Evolutionary conservation across 2,113 vertebrate species (phyloP), one percentile per base, ranked within the genome.

Genomic region (Solenodon paradoxus): DNA sequence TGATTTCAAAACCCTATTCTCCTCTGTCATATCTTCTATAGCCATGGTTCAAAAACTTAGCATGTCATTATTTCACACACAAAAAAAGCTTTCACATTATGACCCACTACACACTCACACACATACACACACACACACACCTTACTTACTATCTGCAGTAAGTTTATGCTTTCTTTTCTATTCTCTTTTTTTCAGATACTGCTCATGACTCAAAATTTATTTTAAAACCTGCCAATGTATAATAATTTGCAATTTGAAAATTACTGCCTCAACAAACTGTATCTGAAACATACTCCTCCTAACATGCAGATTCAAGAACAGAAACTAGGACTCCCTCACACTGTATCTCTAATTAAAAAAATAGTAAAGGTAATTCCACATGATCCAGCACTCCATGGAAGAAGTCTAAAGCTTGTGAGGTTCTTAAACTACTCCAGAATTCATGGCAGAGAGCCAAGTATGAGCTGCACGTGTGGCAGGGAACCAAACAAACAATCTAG

Each of bases 371-470:
- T 26, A 49, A 45, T 35, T 20, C 30, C 5, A 66, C 6, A 32
- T 64, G 74, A 4, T 53, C 9, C 59, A 32, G 20, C 35, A 82
- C 32, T 26, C 26, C 28, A 28, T 47, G 26, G 45, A 2, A 57
- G 61, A 42, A 79, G 47, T 57, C 47, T 40, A 19, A 84, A 79
- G 20, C 28, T 72, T 12, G 24, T 9, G 22, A 57, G 16, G 16
- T 47, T 75, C 24, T 61, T 26, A 38, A 66, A 28, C 1, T 8
- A 59, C 28, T 4, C 0, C 15, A 64, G 42, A 24, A 20, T 51
- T 16, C 38, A 35, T 0, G 32, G 38, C 3, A 16, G 3, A 22
- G 0, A 4, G 4, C 15, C 5, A 66, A 49, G 7, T 20, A 9
- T 63, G 42, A 38, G 6, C 42, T 74, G 28, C 8, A 40, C 6